Base-by-base conservation (phyloP, 2,888 invertebrate genomes). In the Temnothorax unifasciatus region DNA sequence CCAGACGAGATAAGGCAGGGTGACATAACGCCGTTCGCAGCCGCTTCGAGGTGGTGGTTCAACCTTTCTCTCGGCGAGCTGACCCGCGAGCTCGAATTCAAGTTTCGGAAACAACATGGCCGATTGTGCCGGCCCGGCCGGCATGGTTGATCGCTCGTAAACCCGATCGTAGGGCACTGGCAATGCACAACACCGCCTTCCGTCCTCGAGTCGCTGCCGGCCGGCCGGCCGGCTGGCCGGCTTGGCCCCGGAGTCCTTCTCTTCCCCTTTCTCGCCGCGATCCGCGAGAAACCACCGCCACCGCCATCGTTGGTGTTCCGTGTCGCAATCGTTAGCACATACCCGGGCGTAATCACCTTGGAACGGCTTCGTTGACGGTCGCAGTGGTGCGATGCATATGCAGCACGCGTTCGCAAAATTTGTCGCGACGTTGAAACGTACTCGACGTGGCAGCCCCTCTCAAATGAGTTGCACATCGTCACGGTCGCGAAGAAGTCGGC, bases 261-360 rank as follows among this genome's bases (percentile, higher is more conserved):
- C 38, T 44, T 21, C 1, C 11, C 54, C 44, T 69, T 63, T 63
- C 25, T 9, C 34, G 25, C 15, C 57, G 59, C 25, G 41, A 41
- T 44, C 59, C 82, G 71, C 86, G 82, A 44, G 47, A 85, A 34
- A 34, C 34, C 34, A 34, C 34, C 82, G 81, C 84, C 84, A 63
- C 82, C 87, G 82, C 74, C 86, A 82, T 83, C 71, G 84, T 79
- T 71, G 82, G 74, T 21, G 75, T 75, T 34, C 18, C 79, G 86
- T 91, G 90, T 91, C 87, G 91, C 90, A 92, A 91, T 87, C 88
- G 86, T 89, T 91, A 87, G 81, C 86, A 85, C 82, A 44, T 66
- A 85, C 84, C 84, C 81, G 85, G 75, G 87, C 85, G 89, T 90
- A 89, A 87, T 89, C 87, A 91, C 91, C 90, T 91, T 90, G 90